These are phyloP conservation scores for Holcopasites calliopsidis DNA, from an alignment of 1,140 invertebrate species.

Conservation along the genomic window DNA sequence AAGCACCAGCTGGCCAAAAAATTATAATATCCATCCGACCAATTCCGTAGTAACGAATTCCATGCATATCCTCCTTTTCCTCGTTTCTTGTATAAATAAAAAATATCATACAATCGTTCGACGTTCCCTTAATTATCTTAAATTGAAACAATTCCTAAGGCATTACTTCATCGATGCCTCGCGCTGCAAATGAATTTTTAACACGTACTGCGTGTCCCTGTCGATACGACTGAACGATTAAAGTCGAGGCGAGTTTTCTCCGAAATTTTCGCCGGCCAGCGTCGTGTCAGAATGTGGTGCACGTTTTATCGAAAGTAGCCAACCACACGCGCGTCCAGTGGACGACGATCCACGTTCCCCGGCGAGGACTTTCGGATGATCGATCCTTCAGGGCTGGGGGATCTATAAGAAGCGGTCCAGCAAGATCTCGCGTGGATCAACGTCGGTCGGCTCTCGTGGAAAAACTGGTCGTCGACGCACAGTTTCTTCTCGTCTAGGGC, in stretches of 20 bases:
- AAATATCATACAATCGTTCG: too few relatives aligned
- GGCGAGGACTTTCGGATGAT: conserved; percentile 28
- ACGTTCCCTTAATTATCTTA: too few relatives aligned
- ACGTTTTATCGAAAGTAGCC: conserved; percentile 31
- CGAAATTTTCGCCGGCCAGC: background rate
- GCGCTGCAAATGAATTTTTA: too few relatives aligned
- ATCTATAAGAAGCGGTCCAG: conserved; percentile 40
- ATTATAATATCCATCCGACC: background rate
- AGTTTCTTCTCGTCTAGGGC: conserved; percentile 4
- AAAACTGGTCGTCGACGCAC: conserved; percentile 37
- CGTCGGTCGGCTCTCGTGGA: background rate
- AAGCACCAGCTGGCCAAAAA: conserved; percentile 3
- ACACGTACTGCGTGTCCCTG: too few relatives aligned
- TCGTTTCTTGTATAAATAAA: too few relatives aligned
- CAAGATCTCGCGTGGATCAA: conserved; percentile 37
- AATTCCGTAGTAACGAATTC: background rate
- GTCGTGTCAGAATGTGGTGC: background rate
- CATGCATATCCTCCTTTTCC: too few relatives aligned
- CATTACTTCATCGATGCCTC: too few relatives aligned
- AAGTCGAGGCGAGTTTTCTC: background rate
- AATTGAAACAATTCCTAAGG: too few relatives aligned
- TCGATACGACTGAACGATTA: too few relatives aligned
- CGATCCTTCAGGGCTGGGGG: background rate
- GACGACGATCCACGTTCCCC: conserved; percentile 40
- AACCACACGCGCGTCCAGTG: too few relatives aligned